Evolutionary conservation across 2,797 vertebrate genomes (phyloP).

Genomic region (Propithecus deckenii): DNA sequence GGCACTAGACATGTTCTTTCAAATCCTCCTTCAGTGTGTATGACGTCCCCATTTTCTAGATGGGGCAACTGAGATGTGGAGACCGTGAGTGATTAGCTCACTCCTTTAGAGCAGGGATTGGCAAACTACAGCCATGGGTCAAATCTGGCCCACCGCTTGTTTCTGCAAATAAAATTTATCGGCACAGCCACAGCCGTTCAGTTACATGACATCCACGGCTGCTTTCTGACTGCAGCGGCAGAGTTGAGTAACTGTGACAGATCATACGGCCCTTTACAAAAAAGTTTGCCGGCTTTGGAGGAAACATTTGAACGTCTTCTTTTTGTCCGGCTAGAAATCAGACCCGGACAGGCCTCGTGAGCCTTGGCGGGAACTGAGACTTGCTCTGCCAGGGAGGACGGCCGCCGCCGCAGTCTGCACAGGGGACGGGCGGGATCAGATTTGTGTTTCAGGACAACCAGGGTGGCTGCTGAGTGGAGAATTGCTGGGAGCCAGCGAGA

Average conservation of each 20-base stretch:
- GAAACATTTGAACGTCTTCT: neutral
- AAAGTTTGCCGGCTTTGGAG: neutral
- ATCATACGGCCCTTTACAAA: neutral
- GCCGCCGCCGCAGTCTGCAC: neutral
- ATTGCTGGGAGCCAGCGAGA: too few species aligned
- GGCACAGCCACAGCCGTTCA: neutral
- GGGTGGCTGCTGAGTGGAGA: neutral
- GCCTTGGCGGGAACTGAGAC: neutral
- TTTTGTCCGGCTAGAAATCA: neutral
- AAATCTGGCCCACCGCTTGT: neutral
- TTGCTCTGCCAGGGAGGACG: neutral
- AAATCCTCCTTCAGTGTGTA: neutral
- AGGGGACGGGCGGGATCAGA: neutral
- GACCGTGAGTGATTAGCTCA: neutral
- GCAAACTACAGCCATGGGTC: neutral
- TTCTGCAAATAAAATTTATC: slow-evolving; percentile 65
- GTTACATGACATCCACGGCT: neutral
- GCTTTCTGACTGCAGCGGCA: neutral
- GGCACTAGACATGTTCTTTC: neutral
- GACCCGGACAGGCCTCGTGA: neutral
- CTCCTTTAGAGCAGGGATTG: neutral
- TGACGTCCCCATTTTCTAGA: neutral
- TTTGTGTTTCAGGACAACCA: neutral
- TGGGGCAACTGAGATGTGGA: neutral
- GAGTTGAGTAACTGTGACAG: neutral